These are phyloP conservation scores for Scomberomorus guttatus DNA, from an alignment of 2,797 vertebrate genomes.

Conservation along the genomic window DNA sequence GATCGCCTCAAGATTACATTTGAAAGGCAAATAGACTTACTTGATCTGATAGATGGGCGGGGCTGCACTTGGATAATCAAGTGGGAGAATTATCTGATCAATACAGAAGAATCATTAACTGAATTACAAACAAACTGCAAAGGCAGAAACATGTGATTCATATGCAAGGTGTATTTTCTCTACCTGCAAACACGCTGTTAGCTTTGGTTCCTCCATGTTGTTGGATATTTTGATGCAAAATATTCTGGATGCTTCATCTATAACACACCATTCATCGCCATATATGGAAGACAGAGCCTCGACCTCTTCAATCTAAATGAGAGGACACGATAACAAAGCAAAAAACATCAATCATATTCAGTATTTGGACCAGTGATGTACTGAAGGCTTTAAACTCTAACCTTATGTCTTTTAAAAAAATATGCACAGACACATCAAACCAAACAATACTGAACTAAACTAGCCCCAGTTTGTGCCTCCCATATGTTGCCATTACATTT, in stretches of 20 bases:
- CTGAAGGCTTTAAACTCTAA: neutral
- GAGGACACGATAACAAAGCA: conserved; percentile 25
- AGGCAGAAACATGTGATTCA: neutral
- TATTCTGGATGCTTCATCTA: conserved; percentile 93
- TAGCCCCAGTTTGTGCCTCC: neutral
- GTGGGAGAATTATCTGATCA: conserved; percentile 91
- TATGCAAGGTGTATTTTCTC: neutral
- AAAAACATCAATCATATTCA: conserved; percentile 14
- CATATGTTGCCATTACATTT: too few relatives aligned
- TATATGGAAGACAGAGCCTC: conserved; percentile 97
- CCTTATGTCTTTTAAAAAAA: neutral
- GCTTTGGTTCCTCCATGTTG: conserved; percentile 85
- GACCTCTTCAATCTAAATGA: conserved; percentile 92
- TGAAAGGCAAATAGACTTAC: conserved; percentile 86
- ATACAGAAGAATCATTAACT: conserved; percentile 4
- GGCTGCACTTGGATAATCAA: conserved; percentile 91
- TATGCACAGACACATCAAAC: neutral
- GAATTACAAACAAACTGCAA: conserved; percentile 18
- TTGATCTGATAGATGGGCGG: conserved; percentile 98
- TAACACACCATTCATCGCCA: conserved; percentile 96
- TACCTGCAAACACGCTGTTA: conserved; percentile 95
- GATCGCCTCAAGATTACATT: conserved; percentile 58
- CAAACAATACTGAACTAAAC: neutral
- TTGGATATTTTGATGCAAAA: conserved; percentile 95
- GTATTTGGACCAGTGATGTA: neutral